Evolutionary conservation across 2,797 vertebrate genomes (phyloP), one percentile per base, ranked within the genome.

Genomic region (Limnodromus scolopaceus): DNA sequence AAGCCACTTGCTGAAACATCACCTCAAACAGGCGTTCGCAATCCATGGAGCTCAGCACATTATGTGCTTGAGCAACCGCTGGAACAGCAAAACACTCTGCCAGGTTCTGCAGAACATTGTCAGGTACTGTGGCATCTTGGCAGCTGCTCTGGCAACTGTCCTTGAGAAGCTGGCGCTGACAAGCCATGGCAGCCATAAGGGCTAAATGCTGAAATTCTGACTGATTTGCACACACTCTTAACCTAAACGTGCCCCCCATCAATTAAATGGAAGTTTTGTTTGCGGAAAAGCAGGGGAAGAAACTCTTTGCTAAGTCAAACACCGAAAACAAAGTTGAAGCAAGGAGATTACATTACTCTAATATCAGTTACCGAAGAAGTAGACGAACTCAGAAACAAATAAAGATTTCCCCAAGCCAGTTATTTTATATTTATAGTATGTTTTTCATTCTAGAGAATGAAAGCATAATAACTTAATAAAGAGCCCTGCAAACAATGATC

Each of bases 1-100:
- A 92, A 89, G 28, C 54, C 80, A 87, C 82, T 93, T 92, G 93
- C 90, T 95, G 96, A 97, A 97, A 89, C 64, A 84, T 87, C 90
- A 90, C 71, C 91, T 90, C 49, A 87, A 91, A 91, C 65, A 94
- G 80, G 82, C 86, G 36, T 91, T 96, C 89, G 79, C 92, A 94
- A 51, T 53, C 89, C 92, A 74, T 1, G 11, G 43, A 95, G 93
- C 80, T 96, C 95, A 92, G 93, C 84, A 87, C 66, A 87, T 94
- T 84, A 87, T 4, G 34, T 12, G 60, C 82, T 92, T 95, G 89
- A 96, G 95, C 76, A 96, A 78, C 43, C 55, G 13, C 89, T 69
- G 79, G 87, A 96, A 84, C 90, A 91, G 93, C 76, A 95, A 94
- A 97, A 94, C 5, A 32, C 92, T 94, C 74, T 64, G 74, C 51